phyloP scores from a whole-genome alignment of 2,113 vertebrate genomes.

The Sapajus apella region DNA sequence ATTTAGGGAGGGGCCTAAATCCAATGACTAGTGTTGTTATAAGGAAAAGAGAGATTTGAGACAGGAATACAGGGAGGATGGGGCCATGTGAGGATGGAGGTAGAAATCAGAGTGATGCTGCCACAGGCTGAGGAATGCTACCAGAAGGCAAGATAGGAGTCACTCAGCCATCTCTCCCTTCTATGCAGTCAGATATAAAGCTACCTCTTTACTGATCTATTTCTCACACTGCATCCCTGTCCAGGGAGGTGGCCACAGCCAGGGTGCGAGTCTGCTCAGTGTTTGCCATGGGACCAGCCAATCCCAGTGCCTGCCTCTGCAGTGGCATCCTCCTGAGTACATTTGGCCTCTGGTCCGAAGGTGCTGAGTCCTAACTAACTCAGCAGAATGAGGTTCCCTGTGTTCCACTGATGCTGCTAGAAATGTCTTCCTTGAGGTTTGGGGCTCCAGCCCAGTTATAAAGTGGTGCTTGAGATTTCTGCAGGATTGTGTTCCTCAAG shows the following conservation, averaged over 20 bases:
- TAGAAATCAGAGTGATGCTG: background rate
- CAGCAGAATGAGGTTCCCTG: too few species aligned
- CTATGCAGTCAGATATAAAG: background rate
- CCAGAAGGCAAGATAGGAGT: background rate
- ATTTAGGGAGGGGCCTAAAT: background rate
- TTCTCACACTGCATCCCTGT: background rate
- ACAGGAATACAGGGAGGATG: background rate
- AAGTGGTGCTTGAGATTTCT: rapidly evolving
- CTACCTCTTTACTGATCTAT: background rate
- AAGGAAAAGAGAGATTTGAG: background rate
- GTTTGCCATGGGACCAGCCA: too few species aligned
- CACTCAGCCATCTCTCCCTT: background rate
- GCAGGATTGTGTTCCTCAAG: too few species aligned
- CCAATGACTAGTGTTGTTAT: background rate
- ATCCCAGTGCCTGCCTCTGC: background rate
- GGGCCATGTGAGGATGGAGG: background rate
- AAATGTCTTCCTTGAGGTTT: background rate
- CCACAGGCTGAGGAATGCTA: background rate
- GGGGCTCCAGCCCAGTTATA: background rate
- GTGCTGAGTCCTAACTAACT: background rate
- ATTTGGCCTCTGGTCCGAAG: background rate
- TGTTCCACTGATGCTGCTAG: background rate
- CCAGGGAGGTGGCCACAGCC: background rate
- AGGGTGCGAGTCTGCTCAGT: background rate
- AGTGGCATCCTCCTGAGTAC: background rate